These are phyloP conservation scores for Phodopus roborovskii DNA, from an alignment of 2,113 vertebrate genomes.

Conservation along the genomic window DNA sequence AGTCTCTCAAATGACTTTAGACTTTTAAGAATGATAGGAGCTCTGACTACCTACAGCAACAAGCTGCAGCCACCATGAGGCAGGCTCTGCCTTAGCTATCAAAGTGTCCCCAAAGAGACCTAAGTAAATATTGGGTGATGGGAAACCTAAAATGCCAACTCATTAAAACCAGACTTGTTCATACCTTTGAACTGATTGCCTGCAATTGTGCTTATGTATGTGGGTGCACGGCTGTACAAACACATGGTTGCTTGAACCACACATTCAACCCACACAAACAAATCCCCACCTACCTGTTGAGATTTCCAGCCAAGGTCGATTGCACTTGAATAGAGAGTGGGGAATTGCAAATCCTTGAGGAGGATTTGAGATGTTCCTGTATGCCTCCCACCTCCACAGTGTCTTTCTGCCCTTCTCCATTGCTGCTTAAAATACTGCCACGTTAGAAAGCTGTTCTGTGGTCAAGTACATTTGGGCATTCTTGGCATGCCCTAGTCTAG, in stretches of 20 bases:
- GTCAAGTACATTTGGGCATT: not conserved
- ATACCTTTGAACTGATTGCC: not conserved
- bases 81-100: not conserved
- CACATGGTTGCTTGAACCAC: not conserved
- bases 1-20: not conserved
- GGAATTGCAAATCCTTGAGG: not conserved
- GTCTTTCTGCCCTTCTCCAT: not conserved
- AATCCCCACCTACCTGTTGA: not conserved
- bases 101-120: conserved; percentile 18
- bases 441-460: not conserved
- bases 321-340: not conserved
- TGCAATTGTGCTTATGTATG: not conserved
- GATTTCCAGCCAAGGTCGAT: not conserved
- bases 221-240: not conserved
- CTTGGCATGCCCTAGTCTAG: not conserved
- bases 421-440: not conserved
- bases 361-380: not conserved
- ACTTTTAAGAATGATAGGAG: not conserved
- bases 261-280: not conserved
- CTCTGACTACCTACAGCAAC: not conserved
- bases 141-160: not conserved
- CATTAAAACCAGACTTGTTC: conserved; percentile 35
- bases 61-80: not conserved
- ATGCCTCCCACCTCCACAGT: not conserved
- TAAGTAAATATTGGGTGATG: conserved; percentile 27